Conservation (phyloP, 2,888 invertebrate species). For the Pachymerium ferrugineum region DNA sequence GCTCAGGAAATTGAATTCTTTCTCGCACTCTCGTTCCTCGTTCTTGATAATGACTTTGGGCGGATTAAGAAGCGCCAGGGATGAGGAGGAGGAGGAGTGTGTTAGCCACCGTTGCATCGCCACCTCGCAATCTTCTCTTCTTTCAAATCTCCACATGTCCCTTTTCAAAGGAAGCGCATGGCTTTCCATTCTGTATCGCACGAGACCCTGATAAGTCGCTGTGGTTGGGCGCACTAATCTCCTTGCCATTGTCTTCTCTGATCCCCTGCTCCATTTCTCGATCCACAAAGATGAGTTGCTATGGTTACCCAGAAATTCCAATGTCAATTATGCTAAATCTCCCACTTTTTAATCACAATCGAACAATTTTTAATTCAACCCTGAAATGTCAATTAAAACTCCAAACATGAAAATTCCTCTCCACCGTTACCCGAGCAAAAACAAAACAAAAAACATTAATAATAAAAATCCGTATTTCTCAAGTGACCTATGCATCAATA, state of each 20-base stretch:
- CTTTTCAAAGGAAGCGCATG: slow-evolving; percentile 9
- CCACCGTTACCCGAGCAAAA: not conserved
- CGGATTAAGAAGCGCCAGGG: not conserved
- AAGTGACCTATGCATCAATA: slow-evolving; percentile 13
- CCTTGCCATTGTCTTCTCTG: slow-evolving; percentile 17
- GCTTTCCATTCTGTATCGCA: not conserved
- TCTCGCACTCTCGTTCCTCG: not conserved
- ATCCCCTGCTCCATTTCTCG: not conserved
- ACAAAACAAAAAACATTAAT: not conserved
- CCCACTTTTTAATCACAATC: not conserved
- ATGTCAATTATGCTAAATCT: not conserved
- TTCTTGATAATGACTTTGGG: not conserved
- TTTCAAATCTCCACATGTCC: slow-evolving; percentile 5
- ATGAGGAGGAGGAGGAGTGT: not conserved
- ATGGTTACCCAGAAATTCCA: slow-evolving; percentile 3
- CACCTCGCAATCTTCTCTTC: slow-evolving; percentile 14
- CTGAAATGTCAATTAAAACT: no score
- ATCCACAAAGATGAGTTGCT: not conserved
- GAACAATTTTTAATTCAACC: no score
- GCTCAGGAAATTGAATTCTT: not conserved
- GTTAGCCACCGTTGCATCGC: not conserved
- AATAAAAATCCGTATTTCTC: not conserved
- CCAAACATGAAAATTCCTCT: not conserved
- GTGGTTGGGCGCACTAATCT: slow-evolving; percentile 17
- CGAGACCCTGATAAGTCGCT: slow-evolving; percentile 4